These are phyloP conservation scores for Microctenopoma stevenorrisi DNA, from an alignment of 2,797 vertebrate species.

Conservation along the genomic window DNA sequence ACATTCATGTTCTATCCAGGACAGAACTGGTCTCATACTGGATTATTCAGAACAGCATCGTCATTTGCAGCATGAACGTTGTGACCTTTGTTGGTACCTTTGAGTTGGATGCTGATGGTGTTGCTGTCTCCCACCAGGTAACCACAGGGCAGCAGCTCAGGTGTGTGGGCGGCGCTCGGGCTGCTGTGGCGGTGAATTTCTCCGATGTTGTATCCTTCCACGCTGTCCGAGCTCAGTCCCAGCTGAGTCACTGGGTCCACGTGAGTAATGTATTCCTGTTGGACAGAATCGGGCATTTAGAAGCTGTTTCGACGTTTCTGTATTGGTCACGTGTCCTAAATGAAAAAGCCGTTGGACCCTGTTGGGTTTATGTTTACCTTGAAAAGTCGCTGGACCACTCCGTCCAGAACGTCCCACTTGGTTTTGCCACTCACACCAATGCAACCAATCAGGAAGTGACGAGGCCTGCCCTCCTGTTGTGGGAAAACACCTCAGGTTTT, in stretches of 20 bases:
- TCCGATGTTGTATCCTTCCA: constrained; percentile 94
- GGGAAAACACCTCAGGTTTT: not conserved
- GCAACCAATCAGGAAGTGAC: constrained; percentile 93
- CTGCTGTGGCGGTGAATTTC: constrained; percentile 87
- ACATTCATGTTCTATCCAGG: not conserved
- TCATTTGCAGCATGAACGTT: too few species aligned
- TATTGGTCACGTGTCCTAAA: not conserved
- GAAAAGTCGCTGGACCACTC: constrained; percentile 93
- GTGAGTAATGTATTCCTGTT: constrained; percentile 95
- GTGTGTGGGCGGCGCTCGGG: constrained; percentile 81
- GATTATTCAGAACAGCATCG: not conserved
- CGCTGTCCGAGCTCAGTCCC: constrained; percentile 93
- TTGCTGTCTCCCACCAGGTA: constrained; percentile 98
- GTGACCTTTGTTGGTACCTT: constrained; percentile 81
- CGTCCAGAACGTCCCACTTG: constrained; percentile 98
- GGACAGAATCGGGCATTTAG: not conserved
- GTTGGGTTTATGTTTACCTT: constrained; percentile 83
- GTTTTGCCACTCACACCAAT: constrained; percentile 98
- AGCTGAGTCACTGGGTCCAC: constrained; percentile 93
- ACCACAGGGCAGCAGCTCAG: constrained; percentile 95
- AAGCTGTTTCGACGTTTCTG: not conserved
- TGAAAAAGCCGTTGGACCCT: not conserved
- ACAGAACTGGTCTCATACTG: not conserved
- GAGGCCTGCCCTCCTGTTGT: constrained; percentile 85
- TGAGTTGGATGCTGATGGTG: constrained; percentile 92